Evolutionary conservation across 2,888 invertebrate species (phyloP).

Genomic region (Amblyjoppa proteus): DNA sequence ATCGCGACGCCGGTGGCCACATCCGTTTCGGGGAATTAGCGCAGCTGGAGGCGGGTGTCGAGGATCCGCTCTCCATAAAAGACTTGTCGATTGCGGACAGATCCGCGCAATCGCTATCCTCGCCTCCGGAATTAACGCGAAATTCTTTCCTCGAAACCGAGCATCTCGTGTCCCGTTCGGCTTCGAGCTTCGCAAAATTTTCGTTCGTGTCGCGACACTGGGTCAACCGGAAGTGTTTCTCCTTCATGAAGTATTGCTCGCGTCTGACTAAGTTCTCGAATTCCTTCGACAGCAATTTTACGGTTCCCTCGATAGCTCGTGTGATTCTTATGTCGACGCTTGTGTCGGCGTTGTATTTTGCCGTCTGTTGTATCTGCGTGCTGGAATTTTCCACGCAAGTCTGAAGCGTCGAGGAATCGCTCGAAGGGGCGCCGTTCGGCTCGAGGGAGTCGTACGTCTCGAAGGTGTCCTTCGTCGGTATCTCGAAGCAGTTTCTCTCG

Average conservation of each 20-base stretch:
- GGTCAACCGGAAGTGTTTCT: constrained; percentile 73
- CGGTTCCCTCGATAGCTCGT: constrained; percentile 82
- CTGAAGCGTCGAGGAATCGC: constrained; percentile 51
- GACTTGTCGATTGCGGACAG: constrained; percentile 80
- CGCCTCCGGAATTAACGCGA: constrained; percentile 87
- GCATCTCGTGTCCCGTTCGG: constrained; percentile 77
- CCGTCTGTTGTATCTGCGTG: not conserved
- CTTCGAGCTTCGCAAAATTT: constrained; percentile 78
- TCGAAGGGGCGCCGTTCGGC: constrained; percentile 64
- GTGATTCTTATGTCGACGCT: constrained; percentile 80
- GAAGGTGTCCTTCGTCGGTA: constrained; percentile 78
- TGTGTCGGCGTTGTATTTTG: constrained; percentile 44
- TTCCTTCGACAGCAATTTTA: constrained; percentile 81
- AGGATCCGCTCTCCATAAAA: constrained; percentile 85
- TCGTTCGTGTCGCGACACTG: constrained; percentile 73
- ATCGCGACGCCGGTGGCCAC: constrained; percentile 84
- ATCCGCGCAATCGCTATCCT: constrained; percentile 86
- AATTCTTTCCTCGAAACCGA: constrained; percentile 83
- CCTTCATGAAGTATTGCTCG: constrained; percentile 79
- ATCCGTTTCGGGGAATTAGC: constrained; percentile 88
- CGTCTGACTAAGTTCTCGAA: constrained; percentile 81
- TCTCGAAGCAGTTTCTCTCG: constrained; percentile 69
- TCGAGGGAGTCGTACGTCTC: constrained; percentile 81
- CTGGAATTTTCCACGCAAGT: constrained; percentile 20
- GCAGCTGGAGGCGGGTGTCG: constrained; percentile 88